Evolutionary conservation across 2,888 invertebrate genomes (phyloP).

Genomic region (Macrophya alboannulata): DNA sequence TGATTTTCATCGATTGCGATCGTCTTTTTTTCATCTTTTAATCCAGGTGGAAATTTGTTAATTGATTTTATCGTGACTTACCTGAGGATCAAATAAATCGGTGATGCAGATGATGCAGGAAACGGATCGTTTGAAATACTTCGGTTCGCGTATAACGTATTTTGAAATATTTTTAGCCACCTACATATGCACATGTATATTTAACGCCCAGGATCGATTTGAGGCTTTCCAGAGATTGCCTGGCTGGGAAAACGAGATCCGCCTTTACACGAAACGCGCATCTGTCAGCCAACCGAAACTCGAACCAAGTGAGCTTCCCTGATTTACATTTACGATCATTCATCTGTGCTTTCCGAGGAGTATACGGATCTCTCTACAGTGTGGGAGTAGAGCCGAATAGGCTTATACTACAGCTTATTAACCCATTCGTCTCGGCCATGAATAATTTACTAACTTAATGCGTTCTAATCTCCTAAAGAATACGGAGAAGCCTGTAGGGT

Average conservation of each 20-base stretch:
- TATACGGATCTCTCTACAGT: slow-evolving; percentile 2
- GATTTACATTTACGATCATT: slow-evolving; percentile 75
- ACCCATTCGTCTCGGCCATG: slow-evolving; percentile 72
- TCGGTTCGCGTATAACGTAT: not conserved
- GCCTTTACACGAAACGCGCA: slow-evolving; percentile 20
- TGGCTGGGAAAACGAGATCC: slow-evolving; percentile 23
- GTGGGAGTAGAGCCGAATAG: slow-evolving; percentile 47
- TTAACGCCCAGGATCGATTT: slow-evolving; percentile 2
- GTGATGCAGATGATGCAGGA: not conserved
- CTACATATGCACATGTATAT: not conserved
- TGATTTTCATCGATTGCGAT: not conserved
- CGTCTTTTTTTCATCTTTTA: not conserved
- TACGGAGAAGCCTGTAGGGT: slow-evolving; percentile 1
- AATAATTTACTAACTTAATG: slow-evolving; percentile 71
- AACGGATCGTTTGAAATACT: not conserved
- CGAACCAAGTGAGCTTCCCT: slow-evolving; percentile 56
- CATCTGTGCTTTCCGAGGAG: slow-evolving; percentile 64
- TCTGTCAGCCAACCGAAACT: slow-evolving; percentile 41
- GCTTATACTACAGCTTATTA: slow-evolving; percentile 70
- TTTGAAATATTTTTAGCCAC: not conserved
- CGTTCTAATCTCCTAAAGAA: slow-evolving; percentile 49
- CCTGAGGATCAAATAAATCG: not conserved
- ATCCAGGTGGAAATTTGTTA: not conserved
- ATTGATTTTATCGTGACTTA: not conserved
- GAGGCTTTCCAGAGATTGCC: slow-evolving; percentile 19